phyloP scores from a whole-genome alignment of 92 coral and sea anemone species.

The Palythoa grandiflora region DNA sequence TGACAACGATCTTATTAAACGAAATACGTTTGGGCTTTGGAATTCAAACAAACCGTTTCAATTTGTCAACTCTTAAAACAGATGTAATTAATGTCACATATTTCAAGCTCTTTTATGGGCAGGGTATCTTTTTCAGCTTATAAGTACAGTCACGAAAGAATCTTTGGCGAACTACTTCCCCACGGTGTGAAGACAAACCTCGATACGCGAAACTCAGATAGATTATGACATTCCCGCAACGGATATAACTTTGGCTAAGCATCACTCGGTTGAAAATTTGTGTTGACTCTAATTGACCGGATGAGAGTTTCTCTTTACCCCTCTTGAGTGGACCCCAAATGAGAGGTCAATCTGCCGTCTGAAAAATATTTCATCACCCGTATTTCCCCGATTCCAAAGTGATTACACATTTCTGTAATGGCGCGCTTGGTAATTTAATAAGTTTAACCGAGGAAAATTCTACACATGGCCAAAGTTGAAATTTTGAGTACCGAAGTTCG shows the following conservation, averaged over 20 bases:
- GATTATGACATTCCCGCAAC: background rate
- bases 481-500: background rate
- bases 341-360: slow-evolving; percentile 35
- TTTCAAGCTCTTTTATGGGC: no score
- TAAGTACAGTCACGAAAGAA: no score
- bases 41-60: no score
- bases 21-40: no score
- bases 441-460: no score
- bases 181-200: background rate
- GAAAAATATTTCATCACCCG: slow-evolving; percentile 28
- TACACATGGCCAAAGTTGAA: background rate
- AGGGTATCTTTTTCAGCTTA: no score
- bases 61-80: no score
- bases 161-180: background rate
- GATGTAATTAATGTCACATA: no score
- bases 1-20: no score
- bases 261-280: background rate
- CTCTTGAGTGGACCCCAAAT: background rate
- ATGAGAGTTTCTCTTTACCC: background rate
- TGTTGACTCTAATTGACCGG: slow-evolving; percentile 36
- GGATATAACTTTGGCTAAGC: background rate
- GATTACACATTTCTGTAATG: background rate
- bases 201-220: background rate
- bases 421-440: background rate
- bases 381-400: background rate